Base-by-base conservation (phyloP, 2,797 vertebrate genomes). In the Neosilurus mollespiculum region DNA sequence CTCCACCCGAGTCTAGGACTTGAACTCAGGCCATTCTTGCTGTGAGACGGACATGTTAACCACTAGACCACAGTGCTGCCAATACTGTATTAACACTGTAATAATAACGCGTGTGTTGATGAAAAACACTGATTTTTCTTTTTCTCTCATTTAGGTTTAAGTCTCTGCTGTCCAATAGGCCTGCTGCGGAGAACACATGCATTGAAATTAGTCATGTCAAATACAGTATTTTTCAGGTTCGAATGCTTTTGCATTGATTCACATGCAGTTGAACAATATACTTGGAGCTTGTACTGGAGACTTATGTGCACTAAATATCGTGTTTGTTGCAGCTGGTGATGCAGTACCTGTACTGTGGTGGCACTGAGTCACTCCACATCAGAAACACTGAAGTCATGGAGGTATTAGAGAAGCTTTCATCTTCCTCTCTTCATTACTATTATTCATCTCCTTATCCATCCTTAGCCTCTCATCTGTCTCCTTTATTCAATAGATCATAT, bases 121-220 rank as follows among this genome's bases (percentile, higher is more conserved):
- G 6, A 22, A 76, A 20, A 71, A 18, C 10, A 20, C 49, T 58
- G 77, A 26, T 78, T 37, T 78, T 14, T 49, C 16, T 26, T 66
- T 54, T n/a, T 85, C 15, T 70, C 30, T 37, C 37, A 1, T 83
- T 61, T 87, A 99, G 98, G 95, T 99, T 99, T 95, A 99, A 99
- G 93, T 96, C 96, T 0, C 88, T 99, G 87, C 96, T 99, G n/a
- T 97, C 96, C 83, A 99, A 96, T 95, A 95, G 98, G 89, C 96
- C 97, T 0, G 93, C 96, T 9, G 95, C 96, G 18, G 98, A 99
- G 84, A 97, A 97, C 94, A 97, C 96, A 86, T 99, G 97, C 87
- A 99, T 99, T 84, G 98, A 99, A 93, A 99, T 99, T 87, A 97
- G 97, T 90, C 98, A 99, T 0, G 97, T 99, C 92, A 99, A 99